Evolutionary conservation across 1,140 invertebrate species (phyloP), one percentile per base, ranked within the genome.

Genomic region (Holotrichia oblita): DNA sequence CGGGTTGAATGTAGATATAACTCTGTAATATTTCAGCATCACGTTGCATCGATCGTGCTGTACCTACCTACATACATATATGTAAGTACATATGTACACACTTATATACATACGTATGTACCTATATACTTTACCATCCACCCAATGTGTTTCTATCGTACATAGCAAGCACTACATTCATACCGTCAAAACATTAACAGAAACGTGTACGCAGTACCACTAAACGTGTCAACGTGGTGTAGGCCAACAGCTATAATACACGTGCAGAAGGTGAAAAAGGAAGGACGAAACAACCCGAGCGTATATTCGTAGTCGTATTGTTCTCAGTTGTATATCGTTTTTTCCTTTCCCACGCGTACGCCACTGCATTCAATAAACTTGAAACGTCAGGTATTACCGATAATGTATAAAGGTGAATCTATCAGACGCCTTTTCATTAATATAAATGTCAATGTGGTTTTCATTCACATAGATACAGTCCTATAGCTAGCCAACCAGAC

Each of bases 391-490:
- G 61, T 69, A n/a, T 55, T 55, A 17, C 48, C 48, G 14, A 17
- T n/a, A 55, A 17, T 55, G 48, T 55, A 27, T 69, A 69, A 69
- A 44, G 73, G 73, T 44, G 73, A 44, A 44, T 74, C 41, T 74
- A 74, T 74, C 40, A 17, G 40, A 74, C 12, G 34, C 34, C 73
- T 74, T 74, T 74, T 74, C 73, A 74, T 74, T 74, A 74, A 74
- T 74, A 40, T 74, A 74, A 74, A 74, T 74, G 73, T 74, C 73
- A 74, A 8, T 74, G 40, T 42, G 41, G 73, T 41, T 74, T 74
- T 74, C 73, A 74, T 74, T 74, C 27, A 34, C 20, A 14, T 1
- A 34, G 1, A 27, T 20, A 22, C 8, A 17, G 22, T 69, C 22
- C 22, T 27, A 8, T 69, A 34, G 27, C 61, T 17, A 55, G 48